Conservation (phyloP, 2,113 vertebrate species). For the Apaloderma vittatum region DNA sequence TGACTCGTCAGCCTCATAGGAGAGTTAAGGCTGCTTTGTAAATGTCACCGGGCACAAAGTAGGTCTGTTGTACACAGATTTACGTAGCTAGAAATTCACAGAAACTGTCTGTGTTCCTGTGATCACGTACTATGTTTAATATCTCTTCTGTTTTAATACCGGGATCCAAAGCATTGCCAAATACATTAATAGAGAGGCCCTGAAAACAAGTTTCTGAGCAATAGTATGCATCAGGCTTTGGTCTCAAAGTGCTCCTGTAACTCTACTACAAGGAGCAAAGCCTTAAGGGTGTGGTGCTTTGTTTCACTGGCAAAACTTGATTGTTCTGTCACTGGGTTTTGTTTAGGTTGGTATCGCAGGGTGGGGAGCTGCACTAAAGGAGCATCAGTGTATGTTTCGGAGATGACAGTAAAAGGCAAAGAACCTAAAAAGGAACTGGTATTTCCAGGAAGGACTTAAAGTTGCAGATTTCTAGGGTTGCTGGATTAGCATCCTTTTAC, state of each 20-base stretch:
- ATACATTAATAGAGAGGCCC: background rate
- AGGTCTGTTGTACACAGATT: background rate
- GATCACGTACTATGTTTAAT: background rate
- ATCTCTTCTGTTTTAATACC: background rate
- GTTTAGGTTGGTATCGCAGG: conserved; percentile 31
- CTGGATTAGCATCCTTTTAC: background rate
- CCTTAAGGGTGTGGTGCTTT: background rate
- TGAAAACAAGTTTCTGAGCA: background rate
- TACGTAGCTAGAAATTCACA: background rate
- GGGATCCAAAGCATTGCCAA: background rate
- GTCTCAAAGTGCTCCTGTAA: conserved; percentile 17
- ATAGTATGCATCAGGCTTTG: background rate
- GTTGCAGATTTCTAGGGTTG: background rate
- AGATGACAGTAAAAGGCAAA: background rate
- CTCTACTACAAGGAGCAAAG: background rate
- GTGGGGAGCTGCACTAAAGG: background rate
- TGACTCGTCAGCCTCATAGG: background rate
- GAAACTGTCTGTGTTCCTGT: background rate
- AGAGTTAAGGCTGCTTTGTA: background rate
- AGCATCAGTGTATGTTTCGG: background rate
- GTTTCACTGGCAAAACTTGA: conserved; percentile 41
- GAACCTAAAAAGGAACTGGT: background rate
- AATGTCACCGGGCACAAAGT: background rate
- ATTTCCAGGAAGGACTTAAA: background rate
- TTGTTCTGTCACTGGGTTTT: background rate